A percentile compares a stretch with the other conserved stretches of the same genome.
Conservation (phyloP, 2,113 vertebrate species). For the Antechinus stuartii region DNA sequence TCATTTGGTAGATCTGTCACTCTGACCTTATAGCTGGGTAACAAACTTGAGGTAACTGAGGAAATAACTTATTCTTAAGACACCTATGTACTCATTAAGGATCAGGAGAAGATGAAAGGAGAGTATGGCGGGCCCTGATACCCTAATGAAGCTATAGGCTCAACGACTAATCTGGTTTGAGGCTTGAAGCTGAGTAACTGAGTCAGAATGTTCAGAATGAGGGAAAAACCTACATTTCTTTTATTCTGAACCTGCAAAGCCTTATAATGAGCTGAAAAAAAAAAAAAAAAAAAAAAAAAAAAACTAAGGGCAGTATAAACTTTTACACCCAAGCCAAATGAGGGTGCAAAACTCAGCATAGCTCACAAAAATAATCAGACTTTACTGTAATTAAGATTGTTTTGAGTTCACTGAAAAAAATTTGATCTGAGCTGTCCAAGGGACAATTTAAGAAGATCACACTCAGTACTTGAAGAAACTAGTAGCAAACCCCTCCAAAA, state of each 20-base stretch:
- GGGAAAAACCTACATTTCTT: too few relatives aligned
- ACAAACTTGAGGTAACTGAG: neutral
- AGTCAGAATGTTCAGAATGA: neutral
- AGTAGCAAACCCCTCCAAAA: too few relatives aligned
- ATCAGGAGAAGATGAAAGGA: neutral
- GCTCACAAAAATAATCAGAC: too few relatives aligned
- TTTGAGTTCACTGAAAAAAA: too few relatives aligned
- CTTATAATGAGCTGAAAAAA: neutral
- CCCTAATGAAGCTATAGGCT: neutral
- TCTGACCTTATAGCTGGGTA: neutral
- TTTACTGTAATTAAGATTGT: too few relatives aligned
- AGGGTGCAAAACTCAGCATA: too few relatives aligned
- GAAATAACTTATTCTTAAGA: neutral
- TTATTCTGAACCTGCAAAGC: neutral
- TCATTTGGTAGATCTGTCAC: neutral
- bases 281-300: too few relatives aligned
- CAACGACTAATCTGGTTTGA: neutral
- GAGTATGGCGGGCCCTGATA: neutral
- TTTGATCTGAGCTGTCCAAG: too few relatives aligned
- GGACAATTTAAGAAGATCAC: too few relatives aligned
- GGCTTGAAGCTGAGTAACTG: neutral
- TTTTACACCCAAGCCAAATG: too few relatives aligned
- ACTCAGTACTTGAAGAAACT: too few relatives aligned
- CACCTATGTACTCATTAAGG: neutral
- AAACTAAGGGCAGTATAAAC: too few relatives aligned